Evolutionary conservation across 2,888 invertebrate species (phyloP).

Genomic region (Zygaena filipendulae): DNA sequence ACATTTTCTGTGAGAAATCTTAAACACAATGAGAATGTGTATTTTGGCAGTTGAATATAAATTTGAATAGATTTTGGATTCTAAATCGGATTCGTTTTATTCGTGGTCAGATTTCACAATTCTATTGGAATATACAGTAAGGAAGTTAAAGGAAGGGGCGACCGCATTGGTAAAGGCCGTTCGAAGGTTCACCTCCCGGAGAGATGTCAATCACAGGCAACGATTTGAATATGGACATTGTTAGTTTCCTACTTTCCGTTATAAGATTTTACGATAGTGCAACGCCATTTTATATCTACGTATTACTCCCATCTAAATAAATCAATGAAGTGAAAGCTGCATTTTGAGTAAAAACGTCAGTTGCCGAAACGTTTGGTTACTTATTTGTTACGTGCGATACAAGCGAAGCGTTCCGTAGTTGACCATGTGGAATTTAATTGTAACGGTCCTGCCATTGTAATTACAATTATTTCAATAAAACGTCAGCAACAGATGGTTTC

Average conservation of each 20-base stretch:
- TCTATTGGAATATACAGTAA: no score
- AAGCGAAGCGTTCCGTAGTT: constrained; percentile 30
- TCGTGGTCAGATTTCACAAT: constrained; percentile 46
- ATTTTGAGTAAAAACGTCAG: constrained; percentile 38
- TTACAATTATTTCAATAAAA: no score
- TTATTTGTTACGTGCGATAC: no score
- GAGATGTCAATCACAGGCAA: constrained; percentile 61
- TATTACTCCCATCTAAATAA: no score
- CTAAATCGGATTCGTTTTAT: constrained; percentile 50
- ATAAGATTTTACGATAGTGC: constrained; percentile 54
- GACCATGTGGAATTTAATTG: constrained; percentile 39
- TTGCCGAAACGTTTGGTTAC: constrained; percentile 25
- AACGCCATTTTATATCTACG: no score
- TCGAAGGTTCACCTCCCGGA: constrained; percentile 54
- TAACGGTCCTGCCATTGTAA: constrained; percentile 47
- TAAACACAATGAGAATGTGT: no score
- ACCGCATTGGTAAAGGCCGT: no score
- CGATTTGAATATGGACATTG: constrained; percentile 55
- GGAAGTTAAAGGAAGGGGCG: constrained; percentile 33
- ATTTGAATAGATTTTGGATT: constrained; percentile 48
- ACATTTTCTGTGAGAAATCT: no score
- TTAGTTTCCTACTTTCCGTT: constrained; percentile 48
- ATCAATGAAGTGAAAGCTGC: constrained; percentile 48
- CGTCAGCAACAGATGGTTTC: no score
- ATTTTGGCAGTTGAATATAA: no score